These are phyloP conservation scores for Hippocampus barbouri DNA, from an alignment of 2,113 vertebrate species.

Conservation along the genomic window DNA sequence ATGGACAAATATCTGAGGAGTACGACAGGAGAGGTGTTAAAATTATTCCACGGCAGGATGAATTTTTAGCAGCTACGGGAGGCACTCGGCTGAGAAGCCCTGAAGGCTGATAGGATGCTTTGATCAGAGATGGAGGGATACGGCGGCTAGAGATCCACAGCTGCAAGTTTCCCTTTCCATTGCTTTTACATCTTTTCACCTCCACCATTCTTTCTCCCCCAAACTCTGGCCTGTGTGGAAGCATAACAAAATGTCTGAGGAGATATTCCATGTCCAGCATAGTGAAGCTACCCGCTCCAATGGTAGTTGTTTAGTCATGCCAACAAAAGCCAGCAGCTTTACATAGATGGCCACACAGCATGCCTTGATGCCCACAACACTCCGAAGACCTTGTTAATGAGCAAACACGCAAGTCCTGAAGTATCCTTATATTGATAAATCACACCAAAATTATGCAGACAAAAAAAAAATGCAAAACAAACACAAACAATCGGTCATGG, in stretches of 20 bases:
- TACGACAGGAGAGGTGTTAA: conserved; percentile 35
- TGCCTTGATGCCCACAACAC: conserved; percentile 30
- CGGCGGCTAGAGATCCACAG: conserved; percentile 59
- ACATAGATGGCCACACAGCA: conserved; percentile 24
- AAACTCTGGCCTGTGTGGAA: conserved; percentile 10
- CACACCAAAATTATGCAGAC: conserved; percentile 14
- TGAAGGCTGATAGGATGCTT: conserved; percentile 62
- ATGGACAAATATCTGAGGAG: conserved; percentile 30
- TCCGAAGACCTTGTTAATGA: conserved; percentile 31
- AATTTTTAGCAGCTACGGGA: conserved; percentile 60
- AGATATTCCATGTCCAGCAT: conserved; percentile 10
- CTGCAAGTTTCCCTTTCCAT: conserved; percentile 28
- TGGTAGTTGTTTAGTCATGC: conserved; percentile 28
- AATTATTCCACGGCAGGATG: conserved; percentile 44
- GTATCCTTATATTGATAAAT: conserved; percentile 18
- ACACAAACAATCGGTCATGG: conserved; percentile 19
- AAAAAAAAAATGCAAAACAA: conserved; percentile 16
- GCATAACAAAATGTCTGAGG: conserved; percentile 20
- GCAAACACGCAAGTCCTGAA: conserved; percentile 3
- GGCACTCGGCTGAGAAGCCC: conserved; percentile 51
- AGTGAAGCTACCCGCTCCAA: conserved; percentile 13
- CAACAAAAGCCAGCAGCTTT: conserved; percentile 20
- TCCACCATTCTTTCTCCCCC: conserved; percentile 9
- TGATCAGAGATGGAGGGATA: conserved; percentile 66
- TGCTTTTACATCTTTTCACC: conserved; percentile 15